A percentile compares a stretch with the other conserved stretches of the same genome.
Conservation (phyloP, 2,113 vertebrate species). For the Cyanoramphus novaezelandiae region DNA sequence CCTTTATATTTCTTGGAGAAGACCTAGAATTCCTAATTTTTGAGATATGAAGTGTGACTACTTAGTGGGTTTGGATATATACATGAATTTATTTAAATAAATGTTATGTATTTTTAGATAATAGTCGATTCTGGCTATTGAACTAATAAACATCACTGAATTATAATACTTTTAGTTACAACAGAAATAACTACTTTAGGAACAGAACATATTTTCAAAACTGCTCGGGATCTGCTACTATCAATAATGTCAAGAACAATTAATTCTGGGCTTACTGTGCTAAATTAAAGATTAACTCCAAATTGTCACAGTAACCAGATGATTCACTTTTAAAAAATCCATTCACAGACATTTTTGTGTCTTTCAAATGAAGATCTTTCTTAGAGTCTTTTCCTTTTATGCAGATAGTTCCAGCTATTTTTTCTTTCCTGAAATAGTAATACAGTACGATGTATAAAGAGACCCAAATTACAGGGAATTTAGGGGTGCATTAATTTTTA, state of each 20-base stretch:
- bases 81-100: background rate
- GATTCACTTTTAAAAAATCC: conserved; percentile 18
- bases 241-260: background rate
- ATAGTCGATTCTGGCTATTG: background rate
- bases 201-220: background rate
- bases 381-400: background rate
- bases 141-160: background rate
- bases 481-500: background rate
- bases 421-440: background rate
- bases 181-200: background rate
- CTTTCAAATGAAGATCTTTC: background rate
- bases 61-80: background rate
- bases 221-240: background rate
- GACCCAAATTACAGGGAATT: background rate
- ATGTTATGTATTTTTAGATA: background rate
- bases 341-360: background rate
- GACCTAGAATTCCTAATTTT: background rate
- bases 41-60: background rate
- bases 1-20: background rate
- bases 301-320: conserved; percentile 15
- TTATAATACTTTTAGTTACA: background rate
- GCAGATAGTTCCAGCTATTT: background rate
- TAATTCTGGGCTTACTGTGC: background rate
- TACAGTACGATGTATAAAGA: background rate
- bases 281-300: conserved; percentile 4